These are phyloP conservation scores for Dasypolia templi DNA, from an alignment of 2,888 invertebrate species.

Conservation along the genomic window DNA sequence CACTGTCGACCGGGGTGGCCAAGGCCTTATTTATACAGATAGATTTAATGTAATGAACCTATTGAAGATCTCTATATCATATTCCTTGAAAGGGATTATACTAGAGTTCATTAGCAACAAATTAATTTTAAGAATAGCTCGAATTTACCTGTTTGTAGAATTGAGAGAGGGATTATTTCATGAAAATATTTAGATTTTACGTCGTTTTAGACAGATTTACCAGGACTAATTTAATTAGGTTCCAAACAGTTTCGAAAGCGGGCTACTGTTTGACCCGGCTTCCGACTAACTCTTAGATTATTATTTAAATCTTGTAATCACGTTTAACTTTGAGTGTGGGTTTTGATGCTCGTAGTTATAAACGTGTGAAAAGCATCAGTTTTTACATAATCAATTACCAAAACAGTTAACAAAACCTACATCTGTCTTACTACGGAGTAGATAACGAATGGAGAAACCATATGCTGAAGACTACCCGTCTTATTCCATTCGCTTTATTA, in stretches of 20 bases:
- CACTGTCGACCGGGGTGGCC: conserved; percentile 34
- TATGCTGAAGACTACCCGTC: neutral
- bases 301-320: neutral
- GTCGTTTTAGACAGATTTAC: too few species aligned
- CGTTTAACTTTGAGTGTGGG: neutral
- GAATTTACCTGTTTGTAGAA: too few species aligned
- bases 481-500: too few species aligned
- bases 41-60: neutral
- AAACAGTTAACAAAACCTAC: neutral
- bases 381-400: conserved; percentile 44
- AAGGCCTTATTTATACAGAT: neutral
- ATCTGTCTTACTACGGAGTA: neutral
- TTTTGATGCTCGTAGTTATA: neutral
- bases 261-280: neutral
- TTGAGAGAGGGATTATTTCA: too few species aligned
- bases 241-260: neutral
- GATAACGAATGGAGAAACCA: neutral
- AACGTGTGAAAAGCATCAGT: conserved; percentile 27
- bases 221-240: neutral
- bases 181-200: too few species aligned
- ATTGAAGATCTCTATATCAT: neutral
- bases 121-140: too few species aligned
- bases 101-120: too few species aligned
- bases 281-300: neutral
- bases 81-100: too few species aligned